A percentile compares a stretch with the other conserved stretches of the same genome.
These are phyloP conservation scores for Cephus sareptanus DNA, from an alignment of 2,888 invertebrate genomes.

Conservation along the genomic window DNA sequence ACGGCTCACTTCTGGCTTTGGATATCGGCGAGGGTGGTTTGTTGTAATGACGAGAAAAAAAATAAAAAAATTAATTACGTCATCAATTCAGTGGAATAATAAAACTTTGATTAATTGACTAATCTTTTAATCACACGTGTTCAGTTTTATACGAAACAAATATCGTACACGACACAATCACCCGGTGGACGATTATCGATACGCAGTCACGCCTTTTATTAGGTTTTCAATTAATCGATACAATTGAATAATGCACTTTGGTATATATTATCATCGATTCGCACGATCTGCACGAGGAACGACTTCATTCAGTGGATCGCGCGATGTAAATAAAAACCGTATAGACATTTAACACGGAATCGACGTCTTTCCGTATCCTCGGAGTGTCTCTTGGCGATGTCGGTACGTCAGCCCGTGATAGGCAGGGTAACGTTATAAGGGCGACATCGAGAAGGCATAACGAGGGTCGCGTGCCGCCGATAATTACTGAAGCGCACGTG, in stretches of 20 bases:
- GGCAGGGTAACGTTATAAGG: background rate
- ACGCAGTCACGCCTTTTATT: background rate
- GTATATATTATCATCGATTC: no score
- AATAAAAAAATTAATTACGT: background rate
- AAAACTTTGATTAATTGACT: background rate
- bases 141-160: background rate
- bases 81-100: background rate
- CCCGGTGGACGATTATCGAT: background rate
- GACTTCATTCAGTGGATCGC: background rate
- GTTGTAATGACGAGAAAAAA: background rate
- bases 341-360: background rate
- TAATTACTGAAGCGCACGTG: conserved; percentile 25
- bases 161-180: background rate
- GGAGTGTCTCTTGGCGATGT: background rate
- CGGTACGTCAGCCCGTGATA: background rate
- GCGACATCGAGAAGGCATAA: conserved; percentile 7
- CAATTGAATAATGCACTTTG: background rate
- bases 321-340: background rate
- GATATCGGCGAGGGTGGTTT: background rate
- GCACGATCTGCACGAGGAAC: no score
- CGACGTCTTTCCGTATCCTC: background rate
- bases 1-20: background rate
- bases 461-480: conserved; percentile 24
- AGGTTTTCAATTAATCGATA: background rate
- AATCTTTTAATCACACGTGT: background rate